phyloP scores from a whole-genome alignment of 2,113 vertebrate species.

The Catharus minimus region DNA sequence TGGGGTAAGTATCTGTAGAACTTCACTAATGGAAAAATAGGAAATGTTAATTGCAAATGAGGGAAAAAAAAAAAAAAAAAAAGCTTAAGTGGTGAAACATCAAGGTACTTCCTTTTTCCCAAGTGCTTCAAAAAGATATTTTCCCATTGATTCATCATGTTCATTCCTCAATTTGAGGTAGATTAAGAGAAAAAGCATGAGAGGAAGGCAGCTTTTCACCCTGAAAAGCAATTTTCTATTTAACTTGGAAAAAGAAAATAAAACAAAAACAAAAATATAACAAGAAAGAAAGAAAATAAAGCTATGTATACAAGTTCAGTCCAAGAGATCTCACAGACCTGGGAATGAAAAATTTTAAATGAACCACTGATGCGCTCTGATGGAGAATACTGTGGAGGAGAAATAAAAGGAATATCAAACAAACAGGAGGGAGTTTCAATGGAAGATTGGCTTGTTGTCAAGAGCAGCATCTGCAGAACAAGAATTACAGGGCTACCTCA shows the following conservation, averaged over 20 bases:
- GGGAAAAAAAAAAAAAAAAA: background rate
- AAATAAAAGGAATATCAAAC: background rate
- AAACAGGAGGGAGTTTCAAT: background rate
- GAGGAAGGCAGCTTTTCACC: background rate
- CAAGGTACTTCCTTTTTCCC: background rate
- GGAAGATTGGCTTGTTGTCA: background rate
- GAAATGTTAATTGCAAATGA: background rate
- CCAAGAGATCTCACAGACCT: background rate
- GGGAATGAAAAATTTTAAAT: background rate
- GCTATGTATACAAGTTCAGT: background rate
- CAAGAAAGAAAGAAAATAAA: background rate
- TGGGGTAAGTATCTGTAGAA: background rate
- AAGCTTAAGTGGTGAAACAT: background rate
- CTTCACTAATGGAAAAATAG: background rate
- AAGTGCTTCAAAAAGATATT: background rate
- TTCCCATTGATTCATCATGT: background rate
- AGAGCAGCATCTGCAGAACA: constrained; percentile 28
- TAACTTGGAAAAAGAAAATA: background rate
- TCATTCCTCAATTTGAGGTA: background rate
- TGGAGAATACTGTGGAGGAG: background rate
- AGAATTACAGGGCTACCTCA: background rate
- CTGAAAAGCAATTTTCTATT: constrained; percentile 32
- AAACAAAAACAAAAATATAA: rapidly evolving
- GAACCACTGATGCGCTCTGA: background rate
- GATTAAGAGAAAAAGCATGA: background rate